phyloP scores from a whole-genome alignment of 2,797 vertebrate genomes.

The Propithecus deckenii region DNA sequence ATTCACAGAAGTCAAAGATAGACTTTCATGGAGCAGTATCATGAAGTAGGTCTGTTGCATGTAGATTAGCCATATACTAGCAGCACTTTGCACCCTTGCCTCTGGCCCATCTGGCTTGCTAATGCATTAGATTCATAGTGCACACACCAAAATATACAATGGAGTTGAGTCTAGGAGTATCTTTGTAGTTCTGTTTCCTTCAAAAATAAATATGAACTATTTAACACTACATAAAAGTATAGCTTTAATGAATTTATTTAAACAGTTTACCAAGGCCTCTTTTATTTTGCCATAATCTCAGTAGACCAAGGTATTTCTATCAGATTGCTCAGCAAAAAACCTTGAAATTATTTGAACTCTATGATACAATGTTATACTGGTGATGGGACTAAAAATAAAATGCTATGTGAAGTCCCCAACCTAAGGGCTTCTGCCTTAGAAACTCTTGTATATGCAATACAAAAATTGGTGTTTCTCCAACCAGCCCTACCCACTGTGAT shows the following conservation, averaged over 20 bases:
- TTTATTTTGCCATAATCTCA: conserved; percentile 50
- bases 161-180: not conserved
- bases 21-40: not conserved
- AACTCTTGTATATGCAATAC: not conserved
- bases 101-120: not conserved
- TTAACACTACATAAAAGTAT: conserved; percentile 10
- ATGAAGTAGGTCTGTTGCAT: not conserved
- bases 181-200: conserved; percentile 40
- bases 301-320: conserved; percentile 27
- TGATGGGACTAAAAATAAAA: not conserved
- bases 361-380: not conserved
- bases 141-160: not conserved
- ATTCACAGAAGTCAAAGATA: not conserved
- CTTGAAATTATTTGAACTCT: conserved; percentile 28
- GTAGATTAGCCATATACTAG: not conserved
- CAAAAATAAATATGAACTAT: conserved; percentile 55
- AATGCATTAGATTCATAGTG: not conserved
- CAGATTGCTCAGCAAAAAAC: not conserved
- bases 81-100: not conserved
- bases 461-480: not conserved
- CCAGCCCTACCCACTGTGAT: not conserved
- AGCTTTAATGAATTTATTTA: conserved; percentile 17
- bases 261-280: not conserved
- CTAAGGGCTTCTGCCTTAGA: not conserved
- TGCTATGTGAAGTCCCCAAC: not conserved